Conservation (phyloP, 2,797 vertebrate genomes). For the Acanthiza pusilla region DNA sequence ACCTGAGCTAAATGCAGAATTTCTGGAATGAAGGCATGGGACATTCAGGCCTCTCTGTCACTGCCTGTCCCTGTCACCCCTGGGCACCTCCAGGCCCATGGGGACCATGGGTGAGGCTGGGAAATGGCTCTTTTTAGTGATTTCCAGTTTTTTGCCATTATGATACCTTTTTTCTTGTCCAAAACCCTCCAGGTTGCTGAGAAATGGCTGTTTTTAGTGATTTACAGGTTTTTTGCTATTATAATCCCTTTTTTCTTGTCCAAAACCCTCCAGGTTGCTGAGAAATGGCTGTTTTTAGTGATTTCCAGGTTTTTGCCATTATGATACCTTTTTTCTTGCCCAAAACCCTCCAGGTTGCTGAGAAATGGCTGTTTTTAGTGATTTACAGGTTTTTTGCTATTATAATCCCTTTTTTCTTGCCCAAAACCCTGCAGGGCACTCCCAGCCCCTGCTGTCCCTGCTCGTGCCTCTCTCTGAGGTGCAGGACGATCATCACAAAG, state of each 20-base stretch:
- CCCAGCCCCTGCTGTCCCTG: neutral
- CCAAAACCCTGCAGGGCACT: neutral
- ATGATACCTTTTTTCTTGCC: neutral
- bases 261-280: neutral
- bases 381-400: neutral
- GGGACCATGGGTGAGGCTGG: neutral
- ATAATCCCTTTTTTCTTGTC: neutral
- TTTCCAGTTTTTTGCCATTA: neutral
- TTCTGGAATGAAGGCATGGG: neutral
- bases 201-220: neutral
- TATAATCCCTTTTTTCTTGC: neutral
- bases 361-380: neutral
- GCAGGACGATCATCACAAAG: neutral
- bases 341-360: neutral
- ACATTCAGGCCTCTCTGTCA: neutral
- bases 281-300: neutral
- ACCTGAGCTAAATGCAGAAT: neutral
- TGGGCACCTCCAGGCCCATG: neutral
- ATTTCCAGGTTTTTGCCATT: neutral
- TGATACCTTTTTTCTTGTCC: neutral
- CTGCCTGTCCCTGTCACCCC: neutral
- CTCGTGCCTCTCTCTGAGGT: neutral
- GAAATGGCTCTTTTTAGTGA: neutral
- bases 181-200: neutral
- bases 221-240: neutral